Evolutionary conservation across 2,888 invertebrate genomes (phyloP).

Genomic region (Incurvaria masculella): DNA sequence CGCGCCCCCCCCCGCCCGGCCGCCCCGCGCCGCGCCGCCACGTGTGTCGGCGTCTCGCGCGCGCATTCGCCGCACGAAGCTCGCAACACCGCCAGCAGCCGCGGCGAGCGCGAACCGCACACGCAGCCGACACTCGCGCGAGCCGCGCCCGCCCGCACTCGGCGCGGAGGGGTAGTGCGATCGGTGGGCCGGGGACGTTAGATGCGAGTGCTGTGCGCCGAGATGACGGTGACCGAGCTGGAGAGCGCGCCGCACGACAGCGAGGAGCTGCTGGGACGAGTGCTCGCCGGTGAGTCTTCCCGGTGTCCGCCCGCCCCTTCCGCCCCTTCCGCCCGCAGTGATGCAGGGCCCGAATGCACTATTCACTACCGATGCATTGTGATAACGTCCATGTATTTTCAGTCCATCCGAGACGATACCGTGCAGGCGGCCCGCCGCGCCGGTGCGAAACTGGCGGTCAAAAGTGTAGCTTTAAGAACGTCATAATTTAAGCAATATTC

Average conservation of each 20-base stretch:
- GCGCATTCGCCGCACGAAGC: slow-evolving; percentile 21
- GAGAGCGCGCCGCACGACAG: slow-evolving; percentile 28
- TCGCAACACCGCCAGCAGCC: background rate
- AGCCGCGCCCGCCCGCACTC: slow-evolving; percentile 37
- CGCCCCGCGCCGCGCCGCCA: slow-evolving; percentile 39
- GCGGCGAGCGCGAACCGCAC: background rate
- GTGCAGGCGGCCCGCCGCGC: too few relatives aligned
- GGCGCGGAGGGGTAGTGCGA: slow-evolving; percentile 13
- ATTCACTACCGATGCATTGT: too few relatives aligned
- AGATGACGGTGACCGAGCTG: slow-evolving; percentile 52
- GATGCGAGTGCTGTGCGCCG: slow-evolving; percentile 21
- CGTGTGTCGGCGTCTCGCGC: slow-evolving; percentile 11
- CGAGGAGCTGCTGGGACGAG: slow-evolving; percentile 46
- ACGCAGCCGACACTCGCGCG: slow-evolving; percentile 23
- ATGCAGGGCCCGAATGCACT: too few relatives aligned
- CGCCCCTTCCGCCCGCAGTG: background rate
- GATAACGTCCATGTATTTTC: too few relatives aligned
- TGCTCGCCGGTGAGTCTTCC: slow-evolving; percentile 42
- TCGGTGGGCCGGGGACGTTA: background rate
- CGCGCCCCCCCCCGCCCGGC: slow-evolving; percentile 50
- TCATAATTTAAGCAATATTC: background rate
- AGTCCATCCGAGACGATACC: too few relatives aligned
- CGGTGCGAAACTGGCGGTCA: too few relatives aligned
- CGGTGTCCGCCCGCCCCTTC: slow-evolving; percentile 26
- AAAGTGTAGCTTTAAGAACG: too few relatives aligned